Percentiles rank a stretch among this genome's conserved stretches.
Conservation (phyloP, 2,113 vertebrate species). For the Cololabis saira region DNA sequence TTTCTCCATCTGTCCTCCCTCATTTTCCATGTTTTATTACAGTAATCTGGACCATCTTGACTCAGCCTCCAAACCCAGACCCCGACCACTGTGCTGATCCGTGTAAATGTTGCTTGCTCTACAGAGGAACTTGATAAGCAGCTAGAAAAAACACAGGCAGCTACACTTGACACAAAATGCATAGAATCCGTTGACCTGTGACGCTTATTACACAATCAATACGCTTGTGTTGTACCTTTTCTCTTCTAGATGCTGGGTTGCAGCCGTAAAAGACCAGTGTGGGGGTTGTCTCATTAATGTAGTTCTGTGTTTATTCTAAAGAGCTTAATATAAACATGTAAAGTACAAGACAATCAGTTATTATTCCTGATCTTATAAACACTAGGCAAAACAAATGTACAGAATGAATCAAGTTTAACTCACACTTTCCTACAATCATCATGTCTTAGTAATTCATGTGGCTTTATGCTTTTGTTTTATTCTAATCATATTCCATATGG, state of each 20-base stretch:
- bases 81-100: conserved; percentile 28
- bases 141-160: conserved; percentile 6
- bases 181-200: conserved; percentile 18
- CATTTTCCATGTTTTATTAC: conserved; percentile 72
- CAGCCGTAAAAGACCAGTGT: conserved; percentile 18
- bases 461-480: conserved; percentile 2
- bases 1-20: conserved; percentile 40
- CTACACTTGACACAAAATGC: conserved; percentile 21
- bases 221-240: conserved; percentile 18
- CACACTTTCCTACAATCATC: too few species aligned
- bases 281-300: conserved; percentile 17
- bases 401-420: too few species aligned
- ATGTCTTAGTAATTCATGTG: neutral
- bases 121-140: conserved; percentile 25
- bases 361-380: too few species aligned
- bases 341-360: neutral
- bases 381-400: too few species aligned
- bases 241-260: conserved; percentile 24
- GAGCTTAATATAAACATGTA: neutral
- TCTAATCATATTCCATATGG: neutral
- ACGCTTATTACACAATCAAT: conserved; percentile 33
- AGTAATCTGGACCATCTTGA: conserved; percentile 72
- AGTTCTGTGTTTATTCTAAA: conserved; percentile 12
- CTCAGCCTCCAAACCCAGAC: conserved; percentile 26
- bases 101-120: conserved; percentile 27